Percentiles rank a stretch among this genome's conserved stretches.
Conservation (phyloP, 2,888 invertebrate species). For the Hydrotaea cyrtoneurina region DNA sequence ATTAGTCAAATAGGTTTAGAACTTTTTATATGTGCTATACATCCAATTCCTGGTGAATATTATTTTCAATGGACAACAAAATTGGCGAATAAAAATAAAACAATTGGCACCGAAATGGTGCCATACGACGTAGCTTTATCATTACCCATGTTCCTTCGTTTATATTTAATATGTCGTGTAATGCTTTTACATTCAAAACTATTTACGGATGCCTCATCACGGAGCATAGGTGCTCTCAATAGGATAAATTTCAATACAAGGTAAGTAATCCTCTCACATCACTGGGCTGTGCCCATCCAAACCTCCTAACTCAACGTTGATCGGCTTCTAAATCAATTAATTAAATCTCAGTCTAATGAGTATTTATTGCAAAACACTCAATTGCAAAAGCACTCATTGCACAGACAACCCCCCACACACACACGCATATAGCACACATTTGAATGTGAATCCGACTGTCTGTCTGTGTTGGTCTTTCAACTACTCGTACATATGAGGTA, state of each 20-base stretch:
- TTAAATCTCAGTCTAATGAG: neutral
- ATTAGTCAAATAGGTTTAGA: constrained; percentile 95
- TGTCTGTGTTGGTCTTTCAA: neutral
- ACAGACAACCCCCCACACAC: too few species aligned
- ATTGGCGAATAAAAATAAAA: constrained; percentile 92
- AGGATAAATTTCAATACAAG: constrained; percentile 99
- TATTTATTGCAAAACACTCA: neutral
- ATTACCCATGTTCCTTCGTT: constrained; percentile 99
- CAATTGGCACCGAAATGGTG: constrained; percentile 87
- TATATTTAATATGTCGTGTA: constrained; percentile 99
- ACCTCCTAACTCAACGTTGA: too few species aligned
- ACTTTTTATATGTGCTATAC: constrained; percentile 97
- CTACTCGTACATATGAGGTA: too few species aligned
- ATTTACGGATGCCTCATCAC: constrained; percentile 99
- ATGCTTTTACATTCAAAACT: constrained; percentile 99
- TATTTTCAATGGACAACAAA: constrained; percentile 98
- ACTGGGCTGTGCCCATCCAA: too few species aligned
- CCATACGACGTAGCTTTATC: constrained; percentile 98
- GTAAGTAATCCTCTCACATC: too few species aligned
- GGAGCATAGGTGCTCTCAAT: constrained; percentile 98
- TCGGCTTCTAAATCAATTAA: constrained; percentile 27
- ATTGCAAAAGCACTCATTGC: too few species aligned
- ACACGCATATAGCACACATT: neutral
- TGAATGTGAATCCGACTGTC: neutral
- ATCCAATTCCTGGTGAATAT: constrained; percentile 98